Evolutionary conservation across 2,888 invertebrate species (phyloP), one percentile per base, ranked within the genome.

Genomic region (Drosophila mimica): DNA sequence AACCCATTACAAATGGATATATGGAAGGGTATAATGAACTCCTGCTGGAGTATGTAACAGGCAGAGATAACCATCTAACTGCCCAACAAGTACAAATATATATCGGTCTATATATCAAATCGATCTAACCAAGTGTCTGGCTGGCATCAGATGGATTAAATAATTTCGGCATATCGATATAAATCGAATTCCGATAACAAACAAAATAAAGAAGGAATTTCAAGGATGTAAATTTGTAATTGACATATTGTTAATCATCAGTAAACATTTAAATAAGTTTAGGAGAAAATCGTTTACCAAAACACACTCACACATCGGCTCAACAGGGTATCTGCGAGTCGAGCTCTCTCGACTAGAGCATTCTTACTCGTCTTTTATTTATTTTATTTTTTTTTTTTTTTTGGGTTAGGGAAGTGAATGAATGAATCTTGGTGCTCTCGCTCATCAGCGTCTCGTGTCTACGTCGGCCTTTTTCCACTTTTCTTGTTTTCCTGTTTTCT

Each of bases 341-440:
- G 46, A 4, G 8, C 46, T 25, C 46, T 1, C 4, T 25, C 15
- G 46, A 25, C 20, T 3, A 46, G 15, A 15, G 15, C 15, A 20
- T 25, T 46, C 46, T 20, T 15, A 25, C 20, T 15, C 46, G 46
- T 25, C 46, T 25, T 46, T 46, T 46, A 46, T 46, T 46, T 46
- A 15, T 46, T 54, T 57, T 63, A 11, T 48, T 67, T 53, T 25
- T 25, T 25, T 11, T 20, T 70, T 30, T 54, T 38, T 28, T 60
- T 60, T 54, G 20, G 56, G 46, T 36, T 33, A 33, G 54, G 54
- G 9, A 72, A 63, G 67, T 68, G 64, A 61, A 76, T 68, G 64
- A 61, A 76, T 78, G 68, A 76, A 76, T 71, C 62, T 71, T 70
- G 33, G 54, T 60, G 38, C 56, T 64, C 43, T 34, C 48, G 17